phyloP scores from a whole-genome alignment of 23 tunicate species.

The Corella eumyota region DNA sequence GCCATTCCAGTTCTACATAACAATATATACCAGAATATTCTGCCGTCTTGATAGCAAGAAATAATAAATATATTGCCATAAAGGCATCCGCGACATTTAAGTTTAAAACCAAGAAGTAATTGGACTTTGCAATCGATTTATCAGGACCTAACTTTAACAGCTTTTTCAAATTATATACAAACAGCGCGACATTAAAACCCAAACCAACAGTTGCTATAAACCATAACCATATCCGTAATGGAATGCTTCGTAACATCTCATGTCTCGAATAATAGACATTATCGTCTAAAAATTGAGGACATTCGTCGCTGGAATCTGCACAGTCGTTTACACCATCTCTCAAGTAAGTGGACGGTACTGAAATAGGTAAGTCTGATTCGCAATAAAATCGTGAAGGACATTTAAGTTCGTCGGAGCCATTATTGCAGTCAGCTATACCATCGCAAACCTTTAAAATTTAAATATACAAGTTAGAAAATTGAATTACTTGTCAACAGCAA shows the following conservation, averaged over 20 bases:
- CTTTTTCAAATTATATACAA: constrained; percentile 6
- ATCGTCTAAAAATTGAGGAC: constrained; percentile 22
- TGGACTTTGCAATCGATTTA: constrained; percentile 9
- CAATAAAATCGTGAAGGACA: constrained; percentile 31
- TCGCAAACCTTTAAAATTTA: constrained; percentile 28
- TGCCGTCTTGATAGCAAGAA: constrained; percentile 18
- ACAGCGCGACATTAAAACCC: constrained; percentile 17
- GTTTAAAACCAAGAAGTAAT: constrained; percentile 34
- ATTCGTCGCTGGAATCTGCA: constrained; percentile 45
- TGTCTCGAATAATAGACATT: not conserved
- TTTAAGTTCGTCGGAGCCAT: constrained; percentile 40
- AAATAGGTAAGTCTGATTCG: constrained; percentile 5
- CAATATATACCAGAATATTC: constrained; percentile 36
- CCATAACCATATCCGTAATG: constrained; percentile 22
- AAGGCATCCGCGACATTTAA: constrained; percentile 45
- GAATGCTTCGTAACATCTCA: constrained; percentile 10
- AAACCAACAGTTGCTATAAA: constrained; percentile 15
- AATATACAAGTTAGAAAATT: not conserved
- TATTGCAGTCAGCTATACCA: constrained; percentile 31
- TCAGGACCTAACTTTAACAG: not conserved
- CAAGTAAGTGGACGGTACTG: constrained; percentile 28
- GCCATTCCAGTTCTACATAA: constrained; percentile 28
- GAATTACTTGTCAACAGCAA: too few relatives aligned
- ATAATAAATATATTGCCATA: constrained; percentile 46
- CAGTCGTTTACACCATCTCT: constrained; percentile 57